A percentile compares a stretch with the other conserved stretches of the same genome.
These are phyloP conservation scores for Pelmatolapia mariae DNA, from an alignment of 2,113 vertebrate species.

Conservation along the genomic window DNA sequence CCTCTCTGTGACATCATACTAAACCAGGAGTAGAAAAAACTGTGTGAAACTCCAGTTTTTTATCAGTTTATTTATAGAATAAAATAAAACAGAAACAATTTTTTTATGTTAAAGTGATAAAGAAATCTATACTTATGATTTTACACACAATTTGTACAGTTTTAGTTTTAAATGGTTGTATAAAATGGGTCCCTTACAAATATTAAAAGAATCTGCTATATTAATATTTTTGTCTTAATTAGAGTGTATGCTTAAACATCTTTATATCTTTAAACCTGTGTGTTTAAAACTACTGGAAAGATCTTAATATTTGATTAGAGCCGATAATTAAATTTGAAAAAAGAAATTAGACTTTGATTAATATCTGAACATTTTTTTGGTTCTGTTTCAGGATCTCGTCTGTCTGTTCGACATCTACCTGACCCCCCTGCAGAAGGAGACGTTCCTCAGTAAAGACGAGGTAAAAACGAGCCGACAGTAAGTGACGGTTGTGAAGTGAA, in stretches of 20 bases:
- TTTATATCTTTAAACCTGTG: not conserved
- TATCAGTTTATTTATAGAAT: not conserved
- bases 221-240: not conserved
- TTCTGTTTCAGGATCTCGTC: constrained; percentile 79
- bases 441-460: constrained; percentile 91
- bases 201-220: not conserved
- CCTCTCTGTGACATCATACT: not conserved
- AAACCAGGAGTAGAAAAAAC: not conserved
- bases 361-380: not conserved
- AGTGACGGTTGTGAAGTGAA: not conserved
- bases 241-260: not conserved
- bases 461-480: constrained; percentile 48
- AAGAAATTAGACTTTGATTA: not conserved
- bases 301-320: not conserved
- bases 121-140: not conserved
- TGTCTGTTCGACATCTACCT: constrained; percentile 89
- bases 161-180: not conserved
- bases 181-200: not conserved
- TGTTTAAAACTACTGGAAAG: not conserved
- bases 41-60: not conserved
- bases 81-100: not conserved
- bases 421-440: constrained; percentile 88
- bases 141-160: not conserved
- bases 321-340: not conserved
- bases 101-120: not conserved